Evolutionary conservation across 2,797 vertebrate genomes (phyloP), one percentile per base, ranked within the genome.

Genomic region (Dallia pectoralis): DNA sequence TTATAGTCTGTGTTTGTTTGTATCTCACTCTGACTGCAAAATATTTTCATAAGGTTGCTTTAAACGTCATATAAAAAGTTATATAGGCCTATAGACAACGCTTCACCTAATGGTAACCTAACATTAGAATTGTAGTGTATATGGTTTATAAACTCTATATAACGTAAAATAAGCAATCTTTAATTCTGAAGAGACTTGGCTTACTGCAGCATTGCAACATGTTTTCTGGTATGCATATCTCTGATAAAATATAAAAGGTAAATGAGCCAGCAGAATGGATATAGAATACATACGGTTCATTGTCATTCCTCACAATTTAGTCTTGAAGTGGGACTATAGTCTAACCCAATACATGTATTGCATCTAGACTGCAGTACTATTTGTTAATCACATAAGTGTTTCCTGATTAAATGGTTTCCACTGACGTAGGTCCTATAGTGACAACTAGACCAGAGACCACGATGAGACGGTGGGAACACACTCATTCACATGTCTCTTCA

Each of bases 401-500:
- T 27, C 53, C 53, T 22, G n/a, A 25, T 59, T 59, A 59, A 14
- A 59, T 14, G 53, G 53, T 22, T 68, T 29, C 19, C 8, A n/a
- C 32, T 36, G 19, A 29, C 32, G 40, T 49, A 29, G 5, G 29
- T n/a, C n/a, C 64, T 66, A 36, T 66, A n/a, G 19, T 9, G 22
- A 56, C 22, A 32, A 69, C 30, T 18, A 18, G 47, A 69, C 67
- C 14, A 15, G 29, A n/a, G 40, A 5, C n/a, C 25, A 40, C 82
- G 74, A 81, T 75, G 78, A 63, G 80, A 76, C 77, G 80, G 69
- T 77, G 81, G 66, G 4, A 73, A 53, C 82, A 72, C 77, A 77
- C 75, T 78, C 83, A 69, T 88, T 87, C 89, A 86, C 89, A 87
- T 87, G 88, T 87, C 87, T 87, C 87, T 88, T 67, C 76, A 83